Evolutionary conservation across 2,113 vertebrate genomes (phyloP).

Genomic region (Pyxicephalus adspersus): DNA sequence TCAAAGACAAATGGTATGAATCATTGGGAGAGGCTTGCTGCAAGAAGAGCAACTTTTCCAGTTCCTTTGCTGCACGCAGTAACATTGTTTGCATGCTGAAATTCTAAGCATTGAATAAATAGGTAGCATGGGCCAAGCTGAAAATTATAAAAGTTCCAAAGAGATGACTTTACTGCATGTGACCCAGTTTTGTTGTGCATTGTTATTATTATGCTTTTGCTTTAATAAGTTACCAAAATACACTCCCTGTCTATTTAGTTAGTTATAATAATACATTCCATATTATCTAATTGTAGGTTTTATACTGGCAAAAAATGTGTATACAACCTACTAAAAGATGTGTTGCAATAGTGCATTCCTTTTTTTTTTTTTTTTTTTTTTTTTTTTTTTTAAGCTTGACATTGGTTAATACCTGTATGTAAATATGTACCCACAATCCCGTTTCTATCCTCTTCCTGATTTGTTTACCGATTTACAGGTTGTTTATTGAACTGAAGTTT

Average conservation of each 20-base stretch:
- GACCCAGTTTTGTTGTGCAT: neutral
- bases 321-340: no score
- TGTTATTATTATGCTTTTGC: neutral
- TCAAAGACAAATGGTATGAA: neutral
- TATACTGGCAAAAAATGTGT: no score
- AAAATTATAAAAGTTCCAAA: neutral
- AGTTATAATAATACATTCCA: neutral
- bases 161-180: constrained; percentile 1
- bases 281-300: neutral
- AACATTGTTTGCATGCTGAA: neutral
- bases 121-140: neutral
- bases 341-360: no score
- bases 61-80: constrained; percentile 18
- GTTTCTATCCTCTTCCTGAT: no score
- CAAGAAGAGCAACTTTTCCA: constrained; percentile 19
- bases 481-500: no score
- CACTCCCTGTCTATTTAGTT: neutral
- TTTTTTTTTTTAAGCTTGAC: no score
- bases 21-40: constrained; percentile 24
- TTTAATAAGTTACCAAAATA: constrained; percentile 15
- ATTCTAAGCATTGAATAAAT: constrained; percentile 6
- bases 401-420: no score
- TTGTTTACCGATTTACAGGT: no score
- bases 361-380: no score
- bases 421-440: no score